Conservation (phyloP, 2,113 vertebrate species). For the Crotophaga sulcirostris region DNA sequence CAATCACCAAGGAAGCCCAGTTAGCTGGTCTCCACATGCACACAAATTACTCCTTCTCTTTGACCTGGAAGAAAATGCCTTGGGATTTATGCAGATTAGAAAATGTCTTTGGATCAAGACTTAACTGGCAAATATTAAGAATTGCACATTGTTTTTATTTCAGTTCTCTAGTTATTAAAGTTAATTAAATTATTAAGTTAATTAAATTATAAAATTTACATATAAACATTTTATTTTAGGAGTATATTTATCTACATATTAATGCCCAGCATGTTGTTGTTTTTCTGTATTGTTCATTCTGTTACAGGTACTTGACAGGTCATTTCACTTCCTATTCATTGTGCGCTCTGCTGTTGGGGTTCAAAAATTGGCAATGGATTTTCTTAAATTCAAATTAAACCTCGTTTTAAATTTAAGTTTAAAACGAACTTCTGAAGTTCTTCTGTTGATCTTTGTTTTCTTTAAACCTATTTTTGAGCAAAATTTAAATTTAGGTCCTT, state of each 20-base stretch:
- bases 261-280: background rate
- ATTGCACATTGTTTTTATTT: background rate
- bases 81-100: background rate
- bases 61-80: background rate
- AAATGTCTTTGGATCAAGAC: background rate
- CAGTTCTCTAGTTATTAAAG: background rate
- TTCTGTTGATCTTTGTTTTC: background rate
- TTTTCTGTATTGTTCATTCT: background rate
- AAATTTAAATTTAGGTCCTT: background rate
- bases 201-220: too few species aligned
- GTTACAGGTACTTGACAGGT: background rate
- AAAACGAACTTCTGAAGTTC: background rate
- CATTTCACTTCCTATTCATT: background rate
- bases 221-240: background rate
- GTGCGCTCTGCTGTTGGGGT: background rate
- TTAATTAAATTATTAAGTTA: too few species aligned
- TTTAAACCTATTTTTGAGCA: background rate
- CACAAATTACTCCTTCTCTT: background rate
- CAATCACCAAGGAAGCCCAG: rapidly evolving
- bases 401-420: background rate
- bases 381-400: background rate
- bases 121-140: background rate
- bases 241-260: background rate
- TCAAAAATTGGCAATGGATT: background rate
- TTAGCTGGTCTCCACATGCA: background rate